phyloP scores from a whole-genome alignment of 2,888 invertebrate genomes.

The Barypeithes pellucidus region DNA sequence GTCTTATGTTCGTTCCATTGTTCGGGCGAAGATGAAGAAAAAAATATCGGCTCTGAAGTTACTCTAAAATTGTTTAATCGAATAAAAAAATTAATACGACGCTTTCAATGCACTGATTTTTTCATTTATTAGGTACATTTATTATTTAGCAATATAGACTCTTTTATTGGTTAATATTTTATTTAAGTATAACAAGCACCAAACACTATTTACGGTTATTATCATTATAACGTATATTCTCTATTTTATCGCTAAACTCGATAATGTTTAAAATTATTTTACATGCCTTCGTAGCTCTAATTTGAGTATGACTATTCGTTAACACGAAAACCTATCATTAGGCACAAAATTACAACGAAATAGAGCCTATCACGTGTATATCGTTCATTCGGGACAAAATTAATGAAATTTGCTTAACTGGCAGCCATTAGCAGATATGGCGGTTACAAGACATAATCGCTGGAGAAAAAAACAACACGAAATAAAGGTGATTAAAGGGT shows the following conservation, averaged over 20 bases:
- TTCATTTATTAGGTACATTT: too few relatives aligned
- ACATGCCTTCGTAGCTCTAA: conserved; percentile 45
- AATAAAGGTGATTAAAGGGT: conserved; percentile 8
- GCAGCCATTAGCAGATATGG: conserved; percentile 45
- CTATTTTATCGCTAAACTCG: conserved; percentile 30
- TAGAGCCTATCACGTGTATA: conserved; percentile 52
- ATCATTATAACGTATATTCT: conserved; percentile 1
- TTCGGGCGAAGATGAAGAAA: too few relatives aligned
- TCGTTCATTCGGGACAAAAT: conserved; percentile 53
- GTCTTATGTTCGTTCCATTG: too few relatives aligned
- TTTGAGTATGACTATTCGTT: conserved; percentile 52
- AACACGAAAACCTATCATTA: conserved; percentile 55
- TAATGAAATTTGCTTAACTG: conserved; percentile 54
- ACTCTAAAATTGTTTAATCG: too few relatives aligned
- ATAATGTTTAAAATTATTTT: conserved; percentile 38
- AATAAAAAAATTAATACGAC: too few relatives aligned
- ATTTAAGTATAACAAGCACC: too few relatives aligned
- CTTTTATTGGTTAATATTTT: too few relatives aligned
- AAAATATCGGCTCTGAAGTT: too few relatives aligned
- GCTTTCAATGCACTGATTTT: too few relatives aligned
- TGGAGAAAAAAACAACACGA: conserved; percentile 37
- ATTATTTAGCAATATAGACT: too few relatives aligned
- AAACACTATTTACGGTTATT: background rate
- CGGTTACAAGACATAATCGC: conserved; percentile 42
- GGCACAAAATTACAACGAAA: conserved; percentile 54